Evolutionary conservation across 2,113 vertebrate genomes (phyloP), one percentile per base, ranked within the genome.

Genomic region (Cromileptes altivelis): DNA sequence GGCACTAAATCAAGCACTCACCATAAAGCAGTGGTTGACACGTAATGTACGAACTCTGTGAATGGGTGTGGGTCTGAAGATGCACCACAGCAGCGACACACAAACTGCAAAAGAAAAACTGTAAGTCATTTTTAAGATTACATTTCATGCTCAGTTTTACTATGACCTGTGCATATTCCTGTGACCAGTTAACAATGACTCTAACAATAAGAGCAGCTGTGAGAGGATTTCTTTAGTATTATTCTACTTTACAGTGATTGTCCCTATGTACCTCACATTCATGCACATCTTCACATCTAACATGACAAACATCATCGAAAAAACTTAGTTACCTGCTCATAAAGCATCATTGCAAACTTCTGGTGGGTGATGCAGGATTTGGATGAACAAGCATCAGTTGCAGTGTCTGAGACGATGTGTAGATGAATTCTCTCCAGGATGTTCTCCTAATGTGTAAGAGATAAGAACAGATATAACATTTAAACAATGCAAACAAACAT

Each of bases 341-440:
- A 99, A 52, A 99, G 96, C 3, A 97, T 99, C 98, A 99, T 99
- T 30, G 98, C 97, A 93, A 99, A 99, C 95, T 99, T 99, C 94
- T 97, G 98, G 89, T 99, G 98, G 50, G 98, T 97, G 88, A 99
- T 98, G 90, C 98, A 99, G 49, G 97, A 98, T 81, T 97, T 99
- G 2, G 98, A 99, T 80, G 97, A 97, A 89, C 98, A 99, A 87
- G 96, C 95, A 74, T 99, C 98, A 2, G 96, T 94, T 10, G 96
- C 95, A 10, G 95, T 94, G 91, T 97, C 97, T 81, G 98, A 97
- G 84, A 98, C 98, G 7, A 98, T 95, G 92, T 99, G 98, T 69
- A 98, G 96, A 86, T 99, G 98, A 88, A 99, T 99, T 86, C 97
- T 95, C 89, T 98, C 97, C 85, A 99, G 91, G 87, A 99, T 99